These are phyloP conservation scores for Seriola dumerili DNA, from an alignment of 2,113 vertebrate genomes.

Conservation along the genomic window DNA sequence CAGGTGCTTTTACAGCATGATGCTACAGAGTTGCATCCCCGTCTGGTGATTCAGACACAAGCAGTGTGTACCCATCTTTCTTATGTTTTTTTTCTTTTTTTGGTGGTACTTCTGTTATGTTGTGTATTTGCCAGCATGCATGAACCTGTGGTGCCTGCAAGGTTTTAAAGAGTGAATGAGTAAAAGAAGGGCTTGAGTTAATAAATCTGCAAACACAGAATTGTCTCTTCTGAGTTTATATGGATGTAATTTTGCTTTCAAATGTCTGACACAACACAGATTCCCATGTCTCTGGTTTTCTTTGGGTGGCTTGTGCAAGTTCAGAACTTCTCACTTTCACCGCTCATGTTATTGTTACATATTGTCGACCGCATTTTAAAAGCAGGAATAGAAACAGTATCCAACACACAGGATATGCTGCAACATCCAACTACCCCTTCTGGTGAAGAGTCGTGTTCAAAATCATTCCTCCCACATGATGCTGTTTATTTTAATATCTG, in stretches of 20 bases:
- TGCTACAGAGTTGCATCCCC: slow-evolving; percentile 26
- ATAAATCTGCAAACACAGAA: slow-evolving; percentile 63
- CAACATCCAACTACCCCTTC: slow-evolving; percentile 3
- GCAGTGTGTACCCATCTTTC: not conserved
- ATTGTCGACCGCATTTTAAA: not conserved
- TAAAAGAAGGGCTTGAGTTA: slow-evolving; percentile 58
- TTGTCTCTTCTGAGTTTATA: not conserved
- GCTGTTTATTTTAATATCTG: not conserved
- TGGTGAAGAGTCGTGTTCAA: not conserved
- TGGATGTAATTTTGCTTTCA: not conserved
- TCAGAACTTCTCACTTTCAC: slow-evolving; percentile 37
- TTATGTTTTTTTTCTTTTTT: slow-evolving; percentile 6
- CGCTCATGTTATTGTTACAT: not conserved
- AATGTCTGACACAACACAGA: not conserved
- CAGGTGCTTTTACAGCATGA: slow-evolving; percentile 30
- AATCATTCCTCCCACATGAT: not conserved
- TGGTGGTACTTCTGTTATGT: slow-evolving; percentile 44
- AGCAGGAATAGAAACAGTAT: slow-evolving; percentile 44
- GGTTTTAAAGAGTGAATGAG: slow-evolving; percentile 64
- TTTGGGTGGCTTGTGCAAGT: not conserved
- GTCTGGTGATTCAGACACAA: slow-evolving; percentile 38
- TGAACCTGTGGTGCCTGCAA: slow-evolving; percentile 54
- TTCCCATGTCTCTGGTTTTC: not conserved
- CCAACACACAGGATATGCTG: slow-evolving; percentile 9
- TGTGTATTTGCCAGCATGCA: slow-evolving; percentile 58